Evolutionary conservation across 2,113 vertebrate genomes (phyloP).

Genomic region (Charadrius vociferus): DNA sequence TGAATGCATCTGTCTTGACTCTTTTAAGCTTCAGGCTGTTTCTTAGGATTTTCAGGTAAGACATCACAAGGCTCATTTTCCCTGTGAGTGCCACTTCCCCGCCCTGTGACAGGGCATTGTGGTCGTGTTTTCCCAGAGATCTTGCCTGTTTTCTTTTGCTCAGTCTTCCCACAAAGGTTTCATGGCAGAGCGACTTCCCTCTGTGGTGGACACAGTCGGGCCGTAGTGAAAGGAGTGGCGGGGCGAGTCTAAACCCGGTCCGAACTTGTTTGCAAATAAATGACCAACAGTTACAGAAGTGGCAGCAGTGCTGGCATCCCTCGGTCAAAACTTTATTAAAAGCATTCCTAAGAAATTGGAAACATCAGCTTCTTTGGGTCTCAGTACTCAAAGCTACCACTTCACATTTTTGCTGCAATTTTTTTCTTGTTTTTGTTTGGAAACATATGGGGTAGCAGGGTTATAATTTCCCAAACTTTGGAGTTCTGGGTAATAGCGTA

Average conservation of each 20-base stretch:
- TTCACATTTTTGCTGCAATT: background rate
- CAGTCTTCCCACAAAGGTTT: slow-evolving; percentile 11
- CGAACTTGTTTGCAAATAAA: slow-evolving; percentile 23
- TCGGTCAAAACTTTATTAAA: slow-evolving; percentile 31
- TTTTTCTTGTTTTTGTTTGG: background rate
- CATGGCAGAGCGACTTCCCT: background rate
- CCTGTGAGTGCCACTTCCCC: background rate
- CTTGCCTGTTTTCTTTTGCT: background rate
- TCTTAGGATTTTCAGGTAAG: background rate
- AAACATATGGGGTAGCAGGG: background rate
- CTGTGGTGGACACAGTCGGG: background rate
- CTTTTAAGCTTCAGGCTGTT: background rate
- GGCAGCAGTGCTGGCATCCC: slow-evolving; percentile 15
- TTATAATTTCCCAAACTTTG: background rate
- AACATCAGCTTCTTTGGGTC: background rate
- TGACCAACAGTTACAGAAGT: slow-evolving; percentile 8
- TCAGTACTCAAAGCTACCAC: background rate
- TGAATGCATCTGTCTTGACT: background rate
- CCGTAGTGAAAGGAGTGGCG: slow-evolving; percentile 10
- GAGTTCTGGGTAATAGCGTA: background rate
- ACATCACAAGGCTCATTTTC: background rate
- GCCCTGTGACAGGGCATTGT: background rate
- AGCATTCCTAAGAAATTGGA: slow-evolving; percentile 28
- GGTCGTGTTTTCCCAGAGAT: background rate
- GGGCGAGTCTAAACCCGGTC: slow-evolving; percentile 46